A percentile compares a stretch with the other conserved stretches of the same genome.
Conservation (phyloP, 2,888 invertebrate genomes). For the Lithosia quadra region DNA sequence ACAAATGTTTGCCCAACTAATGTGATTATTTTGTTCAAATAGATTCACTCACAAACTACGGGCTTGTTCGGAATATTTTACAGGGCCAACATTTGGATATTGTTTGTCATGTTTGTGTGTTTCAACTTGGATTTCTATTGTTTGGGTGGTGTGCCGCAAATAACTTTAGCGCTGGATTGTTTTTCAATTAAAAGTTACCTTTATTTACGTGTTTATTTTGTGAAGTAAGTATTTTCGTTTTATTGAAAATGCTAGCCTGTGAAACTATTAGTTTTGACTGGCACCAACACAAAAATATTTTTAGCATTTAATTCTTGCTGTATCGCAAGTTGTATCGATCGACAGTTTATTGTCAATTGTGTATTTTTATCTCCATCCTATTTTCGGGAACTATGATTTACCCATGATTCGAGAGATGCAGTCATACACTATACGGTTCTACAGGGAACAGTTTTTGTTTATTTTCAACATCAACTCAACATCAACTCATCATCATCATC, state of each 20-base stretch:
- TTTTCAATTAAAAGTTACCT: conserved; percentile 34
- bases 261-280: neutral
- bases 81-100: conserved; percentile 40
- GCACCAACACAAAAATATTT: neutral
- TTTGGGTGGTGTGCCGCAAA: conserved; percentile 27
- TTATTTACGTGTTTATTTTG: conserved; percentile 15
- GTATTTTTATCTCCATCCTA: too few relatives aligned
- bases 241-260: neutral
- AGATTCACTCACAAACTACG: conserved; percentile 39
- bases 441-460: too few relatives aligned
- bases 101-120: conserved; percentile 38
- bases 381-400: too few relatives aligned
- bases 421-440: neutral
- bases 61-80: conserved; percentile 39
- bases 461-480: too few relatives aligned
- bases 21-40: conserved; percentile 60
- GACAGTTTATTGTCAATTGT: neutral
- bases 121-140: conserved; percentile 35
- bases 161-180: conserved; percentile 30
- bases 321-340: neutral
- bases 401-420: neutral
- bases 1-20: conserved; percentile 58
- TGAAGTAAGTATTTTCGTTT: neutral
- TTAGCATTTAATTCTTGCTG: neutral
- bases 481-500: too few relatives aligned